Conservation (phyloP, 2,888 invertebrate species). For the Hipparchia sbordonii region DNA sequence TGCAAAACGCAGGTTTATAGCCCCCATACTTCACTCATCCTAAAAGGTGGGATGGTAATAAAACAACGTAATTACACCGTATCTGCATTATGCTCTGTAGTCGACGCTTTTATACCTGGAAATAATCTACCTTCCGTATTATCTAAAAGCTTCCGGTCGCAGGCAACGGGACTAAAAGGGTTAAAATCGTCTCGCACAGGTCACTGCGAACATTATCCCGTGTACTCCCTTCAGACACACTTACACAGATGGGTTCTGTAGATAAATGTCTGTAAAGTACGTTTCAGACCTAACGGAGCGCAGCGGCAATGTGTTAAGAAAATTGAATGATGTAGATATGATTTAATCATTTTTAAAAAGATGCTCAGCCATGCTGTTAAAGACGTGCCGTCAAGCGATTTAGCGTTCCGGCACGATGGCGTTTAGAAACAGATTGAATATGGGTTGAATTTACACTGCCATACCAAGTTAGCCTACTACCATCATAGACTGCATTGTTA, state of each 20-base stretch:
- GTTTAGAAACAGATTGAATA: too few relatives aligned
- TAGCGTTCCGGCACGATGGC: too few relatives aligned
- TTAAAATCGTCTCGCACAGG: constrained; percentile 36
- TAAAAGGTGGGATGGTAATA: constrained; percentile 12
- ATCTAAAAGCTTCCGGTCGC: constrained; percentile 38
- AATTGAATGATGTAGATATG: too few relatives aligned
- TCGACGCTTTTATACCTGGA: constrained; percentile 20
- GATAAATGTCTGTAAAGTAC: not conserved
- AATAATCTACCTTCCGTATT: constrained; percentile 33
- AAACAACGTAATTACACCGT: constrained; percentile 14
- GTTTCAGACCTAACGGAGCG: too few relatives aligned
- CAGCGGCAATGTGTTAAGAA: too few relatives aligned
- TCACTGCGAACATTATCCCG: constrained; percentile 31
- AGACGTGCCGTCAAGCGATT: too few relatives aligned
- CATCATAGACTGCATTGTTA: too few relatives aligned
- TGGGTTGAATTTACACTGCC: too few relatives aligned
- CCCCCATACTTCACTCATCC: not conserved
- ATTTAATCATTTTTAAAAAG: too few relatives aligned
- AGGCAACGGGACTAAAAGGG: constrained; percentile 37
- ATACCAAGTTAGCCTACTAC: too few relatives aligned
- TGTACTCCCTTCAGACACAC: constrained; percentile 1
- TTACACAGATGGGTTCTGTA: not conserved
- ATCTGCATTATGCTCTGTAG: constrained; percentile 7
- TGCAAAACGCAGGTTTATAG: not conserved
- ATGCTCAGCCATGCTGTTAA: too few relatives aligned